phyloP scores from a whole-genome alignment of 2,797 vertebrate genomes.

The Squalus acanthias region DNA sequence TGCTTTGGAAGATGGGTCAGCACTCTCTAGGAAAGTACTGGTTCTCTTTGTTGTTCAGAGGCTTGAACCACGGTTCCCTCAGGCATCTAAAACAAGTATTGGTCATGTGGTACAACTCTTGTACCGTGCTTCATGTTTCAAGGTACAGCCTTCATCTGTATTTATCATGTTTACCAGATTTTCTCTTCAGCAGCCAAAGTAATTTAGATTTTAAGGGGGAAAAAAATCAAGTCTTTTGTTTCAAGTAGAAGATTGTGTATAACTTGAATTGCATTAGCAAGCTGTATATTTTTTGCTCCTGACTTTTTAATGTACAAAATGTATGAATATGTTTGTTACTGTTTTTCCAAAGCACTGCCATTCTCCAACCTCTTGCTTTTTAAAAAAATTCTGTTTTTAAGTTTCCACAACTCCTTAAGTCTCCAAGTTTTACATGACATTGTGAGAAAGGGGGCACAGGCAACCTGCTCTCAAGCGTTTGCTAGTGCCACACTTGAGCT shows the following conservation, averaged over 20 bases:
- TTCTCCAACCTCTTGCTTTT: neutral
- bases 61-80: slow-evolving; percentile 86
- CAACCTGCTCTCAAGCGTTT: neutral
- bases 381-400: neutral
- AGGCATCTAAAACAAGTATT: slow-evolving; percentile 95
- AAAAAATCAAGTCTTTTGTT: neutral
- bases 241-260: neutral
- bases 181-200: slow-evolving; percentile 41
- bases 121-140: slow-evolving; percentile 92
- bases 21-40: slow-evolving; percentile 89
- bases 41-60: slow-evolving; percentile 95
- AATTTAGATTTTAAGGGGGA: neutral
- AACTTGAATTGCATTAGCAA: neutral
- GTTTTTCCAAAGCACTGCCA: neutral
- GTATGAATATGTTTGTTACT: neutral
- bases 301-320: neutral
- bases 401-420: neutral
- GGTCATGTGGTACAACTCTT: slow-evolving; percentile 93
- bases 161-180: slow-evolving; percentile 49
- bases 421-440: neutral
- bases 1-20: slow-evolving; percentile 90
- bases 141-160: slow-evolving; percentile 61
- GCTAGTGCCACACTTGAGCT: neutral
- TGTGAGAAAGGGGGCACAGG: neutral
- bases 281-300: neutral